These are phyloP conservation scores for Ciconia boyciana DNA, from an alignment of 2,113 vertebrate species.

Conservation along the genomic window DNA sequence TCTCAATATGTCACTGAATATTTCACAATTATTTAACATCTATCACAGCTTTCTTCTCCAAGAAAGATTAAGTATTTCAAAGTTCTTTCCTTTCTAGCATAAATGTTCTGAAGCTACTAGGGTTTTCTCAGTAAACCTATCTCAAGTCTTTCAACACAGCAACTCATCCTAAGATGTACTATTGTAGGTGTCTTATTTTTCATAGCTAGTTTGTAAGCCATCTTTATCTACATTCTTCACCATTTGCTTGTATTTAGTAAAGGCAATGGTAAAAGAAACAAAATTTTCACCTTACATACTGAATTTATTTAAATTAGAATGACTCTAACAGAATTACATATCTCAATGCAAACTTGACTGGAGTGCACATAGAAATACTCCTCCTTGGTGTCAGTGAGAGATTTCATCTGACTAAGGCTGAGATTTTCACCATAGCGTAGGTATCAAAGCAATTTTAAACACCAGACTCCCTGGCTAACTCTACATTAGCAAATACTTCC, in stretches of 20 bases:
- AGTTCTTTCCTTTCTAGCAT: background rate
- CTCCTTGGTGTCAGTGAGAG: background rate
- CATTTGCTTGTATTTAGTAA: background rate
- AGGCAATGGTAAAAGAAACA: background rate
- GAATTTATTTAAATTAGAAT: background rate
- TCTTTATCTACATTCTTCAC: background rate
- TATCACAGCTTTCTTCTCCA: constrained; percentile 25
- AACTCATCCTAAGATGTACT: background rate
- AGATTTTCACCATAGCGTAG: background rate
- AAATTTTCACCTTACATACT: background rate
- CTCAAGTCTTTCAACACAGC: background rate
- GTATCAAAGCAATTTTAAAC: background rate
- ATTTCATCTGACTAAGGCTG: background rate
- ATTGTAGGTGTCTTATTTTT: background rate
- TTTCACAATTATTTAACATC: constrained; percentile 54
- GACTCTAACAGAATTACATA: background rate
- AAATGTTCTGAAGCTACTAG: background rate
- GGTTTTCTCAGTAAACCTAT: background rate
- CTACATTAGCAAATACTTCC: background rate
- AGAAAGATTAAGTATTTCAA: background rate
- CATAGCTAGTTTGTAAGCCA: background rate
- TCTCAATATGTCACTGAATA: constrained; percentile 41
- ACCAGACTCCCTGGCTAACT: background rate
- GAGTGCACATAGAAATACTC: background rate
- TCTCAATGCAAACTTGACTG: background rate